Evolutionary conservation across 2,113 vertebrate species (phyloP).

Genomic region (Neodontobutis hainanensis): DNA sequence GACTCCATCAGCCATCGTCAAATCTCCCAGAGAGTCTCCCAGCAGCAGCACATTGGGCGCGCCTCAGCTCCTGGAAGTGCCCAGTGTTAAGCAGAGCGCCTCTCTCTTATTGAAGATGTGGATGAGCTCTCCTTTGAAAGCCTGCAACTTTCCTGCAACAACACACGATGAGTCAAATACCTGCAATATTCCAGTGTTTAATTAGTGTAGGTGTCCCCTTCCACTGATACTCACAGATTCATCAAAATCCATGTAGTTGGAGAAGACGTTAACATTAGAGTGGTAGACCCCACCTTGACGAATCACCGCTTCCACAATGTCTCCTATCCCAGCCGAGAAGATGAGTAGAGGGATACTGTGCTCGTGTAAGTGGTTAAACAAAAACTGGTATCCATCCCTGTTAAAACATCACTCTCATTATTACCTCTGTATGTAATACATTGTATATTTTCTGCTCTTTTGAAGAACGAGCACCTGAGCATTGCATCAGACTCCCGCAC

Average conservation of each 20-base stretch:
- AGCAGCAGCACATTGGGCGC: constrained; percentile 86
- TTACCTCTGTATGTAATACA: background rate
- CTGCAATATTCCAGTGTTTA: background rate
- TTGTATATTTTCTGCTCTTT: background rate
- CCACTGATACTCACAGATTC: constrained; percentile 78
- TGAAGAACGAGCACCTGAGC: constrained; percentile 82
- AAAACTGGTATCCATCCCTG: constrained; percentile 85
- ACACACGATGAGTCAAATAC: background rate
- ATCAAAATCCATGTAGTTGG: constrained; percentile 97
- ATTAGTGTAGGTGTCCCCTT: no score
- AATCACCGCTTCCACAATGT: constrained; percentile 91
- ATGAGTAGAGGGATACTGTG: constrained; percentile 89
- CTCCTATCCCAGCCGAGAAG: constrained; percentile 93
- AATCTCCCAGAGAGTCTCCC: constrained; percentile 96
- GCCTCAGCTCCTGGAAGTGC: constrained; percentile 86
- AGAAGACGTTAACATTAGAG: constrained; percentile 88
- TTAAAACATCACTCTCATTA: constrained; percentile 4
- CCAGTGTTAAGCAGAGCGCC: constrained; percentile 79
- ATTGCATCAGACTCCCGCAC: constrained; percentile 85
- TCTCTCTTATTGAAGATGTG: constrained; percentile 96
- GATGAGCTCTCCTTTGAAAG: constrained; percentile 91
- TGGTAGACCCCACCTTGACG: constrained; percentile 84
- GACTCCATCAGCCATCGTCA: constrained; percentile 92
- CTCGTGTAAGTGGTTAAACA: constrained; percentile 84
- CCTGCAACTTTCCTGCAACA: constrained; percentile 77